Evolutionary conservation across 2,113 vertebrate species (phyloP), one percentile per base, ranked within the genome.

Genomic region (Coracopsis vasa): DNA sequence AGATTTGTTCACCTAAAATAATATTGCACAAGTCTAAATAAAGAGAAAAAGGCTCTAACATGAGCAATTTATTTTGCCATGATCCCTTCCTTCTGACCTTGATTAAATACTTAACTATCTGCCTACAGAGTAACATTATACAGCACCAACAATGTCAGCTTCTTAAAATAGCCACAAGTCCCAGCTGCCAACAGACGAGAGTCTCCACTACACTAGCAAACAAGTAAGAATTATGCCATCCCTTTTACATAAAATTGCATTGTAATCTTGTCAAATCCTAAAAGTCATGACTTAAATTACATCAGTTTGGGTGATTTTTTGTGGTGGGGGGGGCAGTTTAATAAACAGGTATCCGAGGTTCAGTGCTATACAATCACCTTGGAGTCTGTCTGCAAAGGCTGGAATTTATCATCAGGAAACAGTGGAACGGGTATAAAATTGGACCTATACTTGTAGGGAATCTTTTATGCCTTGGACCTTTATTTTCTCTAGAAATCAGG

Each of bases 161-260:
- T 51, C 94, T 90, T 91, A 93, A 96, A 95, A 96, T 80, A 97
- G 90, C 80, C 35, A 16, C 51, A 69, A 31, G 51, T 42, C 25
- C 72, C 69, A 95, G 66, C 69, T 73, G 86, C 50, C 69, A 79
- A 65, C 54, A 37, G 61, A 81, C 7, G 61, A 86, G 64, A 42
- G n/a, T 80, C 69, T 77, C 31, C 53, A 29, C 83, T 45, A 73
- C 47, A 24, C 18, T 25, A 56, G 64, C 6, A 16, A 87, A 41
- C 42, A 51, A 71, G 7, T 13, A 53, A 4, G 58, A 88, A 69
- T 66, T 50, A 81, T 8, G 15, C 28, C 16, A 31, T 24, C 24
- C 4, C 23, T 48, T 74, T 79, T 3, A 33, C 64, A 67, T 23
- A 37, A 35, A 69, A 88, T 20, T 70, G 45, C 61, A 77, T 20